Evolutionary conservation across 1,140 invertebrate species (phyloP).

Genomic region (Drosophila pandora): DNA sequence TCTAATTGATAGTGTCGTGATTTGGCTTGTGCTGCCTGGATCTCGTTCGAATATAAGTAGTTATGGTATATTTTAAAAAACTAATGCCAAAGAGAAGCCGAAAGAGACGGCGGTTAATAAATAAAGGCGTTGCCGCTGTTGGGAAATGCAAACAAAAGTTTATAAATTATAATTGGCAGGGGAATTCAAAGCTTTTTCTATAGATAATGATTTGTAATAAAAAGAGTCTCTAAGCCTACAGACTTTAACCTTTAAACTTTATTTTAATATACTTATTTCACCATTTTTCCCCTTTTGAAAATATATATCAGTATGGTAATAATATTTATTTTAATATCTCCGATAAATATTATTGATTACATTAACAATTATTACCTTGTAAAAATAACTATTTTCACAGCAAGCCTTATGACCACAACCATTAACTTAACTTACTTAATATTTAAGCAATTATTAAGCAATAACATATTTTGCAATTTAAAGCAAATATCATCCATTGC

Average conservation of each 20-base stretch:
- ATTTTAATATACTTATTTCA: too few relatives aligned
- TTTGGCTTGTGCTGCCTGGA: conserved; percentile 47
- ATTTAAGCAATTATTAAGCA: neutral
- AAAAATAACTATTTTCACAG: neutral
- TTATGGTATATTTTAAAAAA: neutral
- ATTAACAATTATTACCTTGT: neutral
- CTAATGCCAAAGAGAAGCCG: conserved; percentile 18
- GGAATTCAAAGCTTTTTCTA: conserved; percentile 5
- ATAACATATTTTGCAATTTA: neutral
- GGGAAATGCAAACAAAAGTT: conserved; percentile 41
- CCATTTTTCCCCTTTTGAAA: too few relatives aligned
- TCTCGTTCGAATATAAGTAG: conserved; percentile 13
- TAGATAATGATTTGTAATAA: neutral
- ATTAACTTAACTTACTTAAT: neutral
- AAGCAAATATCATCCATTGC: conserved; percentile 15
- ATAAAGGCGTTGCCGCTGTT: conserved; percentile 40
- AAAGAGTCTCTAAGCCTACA: neutral
- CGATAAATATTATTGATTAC: neutral
- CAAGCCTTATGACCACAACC: neutral
- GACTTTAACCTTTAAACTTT: neutral
- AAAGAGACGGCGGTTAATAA: conserved; percentile 36
- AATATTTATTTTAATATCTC: too few relatives aligned
- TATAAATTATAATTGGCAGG: conserved; percentile 39
- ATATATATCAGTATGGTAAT: too few relatives aligned
- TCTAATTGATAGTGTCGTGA: conserved; percentile 81